phyloP scores from a whole-genome alignment of 1,140 invertebrate species.

The Drosophila obscura region DNA sequence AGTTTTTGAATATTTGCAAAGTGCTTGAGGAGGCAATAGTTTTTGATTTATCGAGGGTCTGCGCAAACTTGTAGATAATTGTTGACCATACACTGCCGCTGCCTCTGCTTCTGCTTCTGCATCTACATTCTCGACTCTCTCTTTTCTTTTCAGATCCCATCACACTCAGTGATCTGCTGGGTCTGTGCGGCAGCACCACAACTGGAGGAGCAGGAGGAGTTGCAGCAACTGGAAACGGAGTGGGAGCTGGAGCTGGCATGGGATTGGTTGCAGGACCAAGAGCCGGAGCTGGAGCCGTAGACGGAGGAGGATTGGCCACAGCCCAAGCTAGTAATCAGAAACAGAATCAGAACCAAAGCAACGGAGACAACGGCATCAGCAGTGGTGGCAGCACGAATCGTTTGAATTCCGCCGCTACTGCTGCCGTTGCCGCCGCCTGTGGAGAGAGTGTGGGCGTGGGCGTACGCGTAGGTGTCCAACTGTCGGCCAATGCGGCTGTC shows the following conservation, averaged over 20 bases:
- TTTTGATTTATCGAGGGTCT: constrained; percentile 78
- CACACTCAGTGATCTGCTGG: constrained; percentile 79
- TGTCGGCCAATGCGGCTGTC: constrained; percentile 57
- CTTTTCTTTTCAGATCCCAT: constrained; percentile 69
- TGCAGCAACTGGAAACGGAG: constrained; percentile 23
- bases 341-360: constrained; percentile 9
- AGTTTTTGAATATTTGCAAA: constrained; percentile 75
- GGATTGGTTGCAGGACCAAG: constrained; percentile 17
- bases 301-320: background rate
- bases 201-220: background rate
- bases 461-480: constrained; percentile 41
- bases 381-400: constrained; percentile 60
- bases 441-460: constrained; percentile 45
- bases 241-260: constrained; percentile 38
- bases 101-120: background rate
- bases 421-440: constrained; percentile 55
- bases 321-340: constrained; percentile 13
- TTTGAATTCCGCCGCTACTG: constrained; percentile 58
- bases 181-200: constrained; percentile 57
- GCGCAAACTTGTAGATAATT: constrained; percentile 66
- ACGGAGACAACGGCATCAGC: constrained; percentile 65
- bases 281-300: constrained; percentile 13
- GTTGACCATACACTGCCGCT: constrained; percentile 47
- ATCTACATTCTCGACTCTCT: background rate
- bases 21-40: constrained; percentile 67